Conservation (phyloP, 2,888 invertebrate genomes). For the Leucophenga maculata region DNA sequence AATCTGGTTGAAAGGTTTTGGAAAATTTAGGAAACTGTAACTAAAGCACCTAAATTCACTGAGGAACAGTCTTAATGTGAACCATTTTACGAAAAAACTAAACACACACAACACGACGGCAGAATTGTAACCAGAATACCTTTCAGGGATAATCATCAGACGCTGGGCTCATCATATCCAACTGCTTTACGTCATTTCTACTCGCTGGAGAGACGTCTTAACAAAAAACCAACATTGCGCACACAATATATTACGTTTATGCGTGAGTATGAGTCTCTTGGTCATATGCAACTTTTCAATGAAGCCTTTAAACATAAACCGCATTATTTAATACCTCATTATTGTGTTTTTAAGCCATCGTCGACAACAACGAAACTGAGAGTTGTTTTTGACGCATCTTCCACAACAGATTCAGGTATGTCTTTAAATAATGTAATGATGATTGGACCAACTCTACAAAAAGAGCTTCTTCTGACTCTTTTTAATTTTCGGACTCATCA, state of each 20-base stretch:
- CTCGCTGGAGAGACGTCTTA: not conserved
- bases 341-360: constrained; percentile 8
- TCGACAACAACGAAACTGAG: no score
- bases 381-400: no score
- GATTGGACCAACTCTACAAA: no score
- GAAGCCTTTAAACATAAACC: not conserved
- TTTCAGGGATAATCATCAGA: not conserved
- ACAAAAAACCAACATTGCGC: not conserved
- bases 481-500: no score
- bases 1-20: no score
- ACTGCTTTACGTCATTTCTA: no score
- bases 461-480: constrained; percentile 7
- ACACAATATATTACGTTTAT: constrained; percentile 30
- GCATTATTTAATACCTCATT: constrained; percentile 22
- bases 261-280: constrained; percentile 27
- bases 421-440: no score
- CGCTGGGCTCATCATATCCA: constrained; percentile 4
- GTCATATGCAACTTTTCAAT: constrained; percentile 18
- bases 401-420: no score
- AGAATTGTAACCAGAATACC: constrained; percentile 21
- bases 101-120: constrained; percentile 2
- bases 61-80: no score
- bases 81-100: not conserved
- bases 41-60: no score
- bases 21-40: no score